Evolutionary conservation across 2,797 vertebrate genomes (phyloP).

Genomic region (Orestias chungarensis): DNA sequence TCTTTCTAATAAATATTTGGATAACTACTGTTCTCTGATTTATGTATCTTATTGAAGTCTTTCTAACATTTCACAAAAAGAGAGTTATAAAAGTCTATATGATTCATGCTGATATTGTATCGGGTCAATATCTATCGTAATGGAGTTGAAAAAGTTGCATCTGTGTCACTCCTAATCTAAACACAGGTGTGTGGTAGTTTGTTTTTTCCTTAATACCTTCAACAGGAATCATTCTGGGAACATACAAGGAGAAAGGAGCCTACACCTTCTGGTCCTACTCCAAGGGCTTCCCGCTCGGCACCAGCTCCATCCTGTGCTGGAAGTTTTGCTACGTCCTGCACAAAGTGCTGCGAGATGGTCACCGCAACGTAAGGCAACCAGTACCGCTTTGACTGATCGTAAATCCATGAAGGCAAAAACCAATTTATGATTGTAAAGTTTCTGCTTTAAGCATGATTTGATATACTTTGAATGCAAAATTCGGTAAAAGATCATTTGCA

Average conservation of each 20-base stretch:
- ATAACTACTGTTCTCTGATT: too few relatives aligned
- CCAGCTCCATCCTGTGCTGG: constrained; percentile 96
- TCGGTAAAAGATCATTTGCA: not conserved
- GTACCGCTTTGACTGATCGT: not conserved
- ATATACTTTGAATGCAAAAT: not conserved
- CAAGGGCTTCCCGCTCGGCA: constrained; percentile 89
- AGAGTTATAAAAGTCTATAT: too few relatives aligned
- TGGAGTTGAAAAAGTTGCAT: too few relatives aligned
- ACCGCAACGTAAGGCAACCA: constrained; percentile 86
- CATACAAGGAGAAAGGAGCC: constrained; percentile 95
- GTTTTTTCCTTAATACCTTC: constrained; percentile 74
- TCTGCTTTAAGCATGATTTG: not conserved
- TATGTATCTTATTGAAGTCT: too few relatives aligned
- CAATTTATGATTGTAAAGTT: not conserved
- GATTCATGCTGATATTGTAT: too few relatives aligned
- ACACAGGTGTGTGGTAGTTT: not conserved
- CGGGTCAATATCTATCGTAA: too few relatives aligned
- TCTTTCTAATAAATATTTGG: too few relatives aligned
- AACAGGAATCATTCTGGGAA: constrained; percentile 95
- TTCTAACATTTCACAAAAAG: too few relatives aligned
- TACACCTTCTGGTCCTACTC: constrained; percentile 98
- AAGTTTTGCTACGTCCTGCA: constrained; percentile 98
- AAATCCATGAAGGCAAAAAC: not conserved
- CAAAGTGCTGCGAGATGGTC: constrained; percentile 94
- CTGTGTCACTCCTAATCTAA: too few relatives aligned